These are phyloP conservation scores for Baryphthengus martii DNA, from an alignment of 2,113 vertebrate genomes.

Conservation along the genomic window DNA sequence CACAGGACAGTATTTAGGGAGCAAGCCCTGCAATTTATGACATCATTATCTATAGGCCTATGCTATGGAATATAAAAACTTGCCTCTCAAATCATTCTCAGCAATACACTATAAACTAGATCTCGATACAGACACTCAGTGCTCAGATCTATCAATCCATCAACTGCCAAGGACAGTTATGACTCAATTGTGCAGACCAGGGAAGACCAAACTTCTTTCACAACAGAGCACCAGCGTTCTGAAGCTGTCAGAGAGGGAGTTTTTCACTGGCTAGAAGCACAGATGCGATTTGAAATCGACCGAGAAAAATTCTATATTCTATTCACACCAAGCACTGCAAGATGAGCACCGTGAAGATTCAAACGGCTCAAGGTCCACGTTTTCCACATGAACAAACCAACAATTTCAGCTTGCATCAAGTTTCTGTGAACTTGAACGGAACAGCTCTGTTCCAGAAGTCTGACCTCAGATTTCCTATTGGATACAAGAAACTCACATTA, in stretches of 20 bases:
- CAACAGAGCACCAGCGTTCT: neutral
- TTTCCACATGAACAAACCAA: neutral
- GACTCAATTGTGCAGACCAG: neutral
- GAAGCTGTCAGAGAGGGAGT: neutral
- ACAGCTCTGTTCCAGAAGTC: neutral
- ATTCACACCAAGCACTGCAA: neutral
- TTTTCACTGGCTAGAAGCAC: neutral
- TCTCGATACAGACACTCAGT: neutral
- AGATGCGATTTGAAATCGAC: neutral
- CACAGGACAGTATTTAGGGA: neutral
- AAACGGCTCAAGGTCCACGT: neutral
- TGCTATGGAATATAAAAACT: neutral
- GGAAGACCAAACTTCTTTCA: neutral
- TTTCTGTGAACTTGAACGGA: neutral
- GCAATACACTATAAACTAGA: neutral
- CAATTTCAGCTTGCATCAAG: neutral
- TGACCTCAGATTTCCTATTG: neutral
- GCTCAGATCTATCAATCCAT: neutral
- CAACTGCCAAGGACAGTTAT: neutral
- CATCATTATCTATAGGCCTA: neutral
- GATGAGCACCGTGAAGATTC: neutral
- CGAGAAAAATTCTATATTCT: neutral
- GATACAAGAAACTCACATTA: conserved; percentile 82
- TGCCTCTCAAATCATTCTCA: neutral
- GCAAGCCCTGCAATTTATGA: neutral